A percentile compares a stretch with the other conserved stretches of the same genome.
Conservation (phyloP, 2,113 vertebrate genomes). For the Xerus inauris region DNA sequence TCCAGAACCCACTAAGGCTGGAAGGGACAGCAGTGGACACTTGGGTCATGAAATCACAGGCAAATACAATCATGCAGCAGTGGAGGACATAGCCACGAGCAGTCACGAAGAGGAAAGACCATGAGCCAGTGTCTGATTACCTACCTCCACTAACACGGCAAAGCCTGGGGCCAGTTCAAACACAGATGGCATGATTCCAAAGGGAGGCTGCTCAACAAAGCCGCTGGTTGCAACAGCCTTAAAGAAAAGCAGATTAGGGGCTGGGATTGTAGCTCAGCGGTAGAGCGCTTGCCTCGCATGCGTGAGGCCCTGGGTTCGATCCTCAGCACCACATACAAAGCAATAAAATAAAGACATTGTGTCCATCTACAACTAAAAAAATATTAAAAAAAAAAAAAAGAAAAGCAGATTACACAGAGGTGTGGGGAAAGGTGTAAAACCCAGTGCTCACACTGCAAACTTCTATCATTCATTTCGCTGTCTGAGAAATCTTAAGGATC, state of each 20-base stretch:
- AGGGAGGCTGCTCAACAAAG: conserved; percentile 91
- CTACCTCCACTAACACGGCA: conserved; percentile 89
- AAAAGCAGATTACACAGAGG: background rate
- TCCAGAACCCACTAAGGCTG: background rate
- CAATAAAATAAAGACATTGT: too few relatives aligned
- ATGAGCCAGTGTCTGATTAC: background rate
- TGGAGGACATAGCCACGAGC: background rate
- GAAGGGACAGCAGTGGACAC: background rate
- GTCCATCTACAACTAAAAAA: too few relatives aligned
- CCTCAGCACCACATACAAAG: too few relatives aligned
- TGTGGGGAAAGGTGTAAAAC: accelerated
- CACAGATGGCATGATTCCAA: conserved; percentile 89
- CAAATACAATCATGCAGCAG: accelerated
- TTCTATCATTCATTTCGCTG: background rate
- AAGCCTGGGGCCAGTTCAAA: conserved; percentile 92
- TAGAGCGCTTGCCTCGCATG: too few relatives aligned
- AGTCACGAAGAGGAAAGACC: accelerated
- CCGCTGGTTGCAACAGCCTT: conserved; percentile 85
- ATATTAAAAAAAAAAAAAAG: background rate
- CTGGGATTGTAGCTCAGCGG: too few relatives aligned
- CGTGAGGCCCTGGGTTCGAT: too few relatives aligned
- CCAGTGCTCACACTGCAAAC: background rate
- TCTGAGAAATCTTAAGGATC: background rate
- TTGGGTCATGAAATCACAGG: background rate
- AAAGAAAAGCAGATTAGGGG: background rate